A percentile compares a stretch with the other conserved stretches of the same genome.
These are phyloP conservation scores for Panagrolaimus sp. DNA, from an alignment of 1,140 invertebrate genomes.

Conservation along the genomic window DNA sequence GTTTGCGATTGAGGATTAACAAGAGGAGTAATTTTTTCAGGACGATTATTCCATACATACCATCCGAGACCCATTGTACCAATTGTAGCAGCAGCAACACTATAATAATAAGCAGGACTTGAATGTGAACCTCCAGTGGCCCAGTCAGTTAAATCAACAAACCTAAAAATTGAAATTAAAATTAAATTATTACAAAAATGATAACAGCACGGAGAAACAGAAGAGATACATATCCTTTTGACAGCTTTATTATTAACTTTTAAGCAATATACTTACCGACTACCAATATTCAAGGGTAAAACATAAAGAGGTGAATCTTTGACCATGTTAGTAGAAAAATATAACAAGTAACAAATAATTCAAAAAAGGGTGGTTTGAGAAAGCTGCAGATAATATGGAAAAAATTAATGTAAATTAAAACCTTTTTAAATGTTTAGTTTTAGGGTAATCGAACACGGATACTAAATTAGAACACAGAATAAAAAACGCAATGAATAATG, in stretches of 20 bases:
- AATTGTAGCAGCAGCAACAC: constrained; percentile 10
- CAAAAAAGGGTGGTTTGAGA: too few relatives aligned
- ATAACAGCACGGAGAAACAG: not conserved
- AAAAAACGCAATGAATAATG: too few relatives aligned
- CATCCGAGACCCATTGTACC: constrained; percentile 7
- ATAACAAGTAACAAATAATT: too few relatives aligned
- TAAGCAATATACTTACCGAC: not conserved
- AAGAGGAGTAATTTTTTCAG: constrained; percentile 31
- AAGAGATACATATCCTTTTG: not conserved
- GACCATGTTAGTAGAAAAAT: not conserved
- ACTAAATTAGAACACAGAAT: too few relatives aligned
- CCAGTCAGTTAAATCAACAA: constrained; percentile 42
- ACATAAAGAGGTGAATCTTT: constrained; percentile 9
- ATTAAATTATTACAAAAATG: not conserved
- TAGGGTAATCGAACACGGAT: too few relatives aligned
- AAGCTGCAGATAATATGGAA: too few relatives aligned
- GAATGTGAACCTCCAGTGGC: constrained; percentile 9
- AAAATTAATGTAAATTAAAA: too few relatives aligned
- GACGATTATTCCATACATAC: constrained; percentile 6
- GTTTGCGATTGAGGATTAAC: constrained; percentile 40
- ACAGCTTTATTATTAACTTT: too few relatives aligned
- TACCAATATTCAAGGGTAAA: constrained; percentile 7
- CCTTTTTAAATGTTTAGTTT: too few relatives aligned
- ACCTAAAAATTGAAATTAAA: constrained; percentile 21
- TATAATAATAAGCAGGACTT: not conserved